Evolutionary conservation across 2,113 vertebrate species (phyloP), one percentile per base, ranked within the genome.

Genomic region (Condylura cristata): DNA sequence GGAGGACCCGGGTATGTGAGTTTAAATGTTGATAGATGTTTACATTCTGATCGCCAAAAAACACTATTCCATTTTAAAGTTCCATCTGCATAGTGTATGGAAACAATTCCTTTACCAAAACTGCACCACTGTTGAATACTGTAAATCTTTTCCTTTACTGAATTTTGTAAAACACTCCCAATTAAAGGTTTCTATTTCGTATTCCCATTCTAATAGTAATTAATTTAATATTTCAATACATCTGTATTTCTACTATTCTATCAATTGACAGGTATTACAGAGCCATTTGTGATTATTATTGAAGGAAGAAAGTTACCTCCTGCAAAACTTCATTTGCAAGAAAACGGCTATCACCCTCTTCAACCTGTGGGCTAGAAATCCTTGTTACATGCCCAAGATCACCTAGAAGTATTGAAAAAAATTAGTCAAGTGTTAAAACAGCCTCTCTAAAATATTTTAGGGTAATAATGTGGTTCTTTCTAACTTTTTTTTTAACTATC

Each of bases 261-360:
- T 32, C 30, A 63, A 78, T 4, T 92, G 12, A 3, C 72, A 91
- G 79, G 37, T 80, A 8, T n/a, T 46, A 86, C 24, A 85, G 90
- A 93, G 48, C 17, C 91, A 92, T 76, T 6, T 44, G 34, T 39
- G 18, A 87, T 13, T 63, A 91, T 70, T 71, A 87, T 48, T 46
- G 65, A 95, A 94, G 13, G 34, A 95, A 39, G 92, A 90, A 95
- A 93, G 71, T 76, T 97, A 99, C 99, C 99, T 99, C 99, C 94
- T 99, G 99, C 53, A 99, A 98, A 95, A 99, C 98, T 98, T 99
- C 99, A 97, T 99, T 99, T 37, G 99, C 99, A 97, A 99, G 98
- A 74, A 99, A 99, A 96, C 99, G 98, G 96, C 99, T 99, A 98
- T 99, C 99, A 2, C 99, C 99, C 96, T 99, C 99, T 95, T 99